Conservation (phyloP, 2,797 vertebrate species). For the Peromyscus melanophrys region DNA sequence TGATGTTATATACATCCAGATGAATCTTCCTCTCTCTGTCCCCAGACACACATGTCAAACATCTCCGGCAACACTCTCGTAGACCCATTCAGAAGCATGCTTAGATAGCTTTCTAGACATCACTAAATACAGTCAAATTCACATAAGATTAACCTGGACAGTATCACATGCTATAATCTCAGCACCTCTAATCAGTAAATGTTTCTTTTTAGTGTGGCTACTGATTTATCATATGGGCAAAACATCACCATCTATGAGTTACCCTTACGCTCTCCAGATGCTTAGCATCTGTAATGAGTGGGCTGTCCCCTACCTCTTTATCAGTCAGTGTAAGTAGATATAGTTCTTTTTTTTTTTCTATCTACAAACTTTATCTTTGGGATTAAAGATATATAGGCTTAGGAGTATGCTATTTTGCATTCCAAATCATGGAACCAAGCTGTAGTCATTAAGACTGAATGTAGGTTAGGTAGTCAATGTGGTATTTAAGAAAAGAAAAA, state of each 20-base stretch:
- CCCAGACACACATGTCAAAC: not conserved
- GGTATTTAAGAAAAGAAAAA: conserved; percentile 31
- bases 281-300: not conserved
- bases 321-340: conserved; percentile 19
- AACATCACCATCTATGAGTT: not conserved
- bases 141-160: not conserved
- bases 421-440: not conserved
- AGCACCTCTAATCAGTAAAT: conserved; percentile 1
- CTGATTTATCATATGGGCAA: conserved; percentile 26
- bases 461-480: not conserved
- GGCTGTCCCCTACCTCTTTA: not conserved
- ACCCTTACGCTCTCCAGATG: not conserved
- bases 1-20: not conserved
- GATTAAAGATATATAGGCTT: conserved; percentile 24
- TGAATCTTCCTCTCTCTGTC: not conserved
- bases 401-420: conserved; percentile 29
- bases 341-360: not conserved
- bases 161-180: not conserved
- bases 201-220: not conserved
- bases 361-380: conserved; percentile 24
- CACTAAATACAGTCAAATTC: not conserved
- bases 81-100: not conserved
- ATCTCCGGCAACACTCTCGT: not conserved
- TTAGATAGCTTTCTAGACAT: not conserved
- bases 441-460: not conserved